Evolutionary conservation across 1,140 invertebrate species (phyloP).

Genomic region (Drosophila albomicans): DNA sequence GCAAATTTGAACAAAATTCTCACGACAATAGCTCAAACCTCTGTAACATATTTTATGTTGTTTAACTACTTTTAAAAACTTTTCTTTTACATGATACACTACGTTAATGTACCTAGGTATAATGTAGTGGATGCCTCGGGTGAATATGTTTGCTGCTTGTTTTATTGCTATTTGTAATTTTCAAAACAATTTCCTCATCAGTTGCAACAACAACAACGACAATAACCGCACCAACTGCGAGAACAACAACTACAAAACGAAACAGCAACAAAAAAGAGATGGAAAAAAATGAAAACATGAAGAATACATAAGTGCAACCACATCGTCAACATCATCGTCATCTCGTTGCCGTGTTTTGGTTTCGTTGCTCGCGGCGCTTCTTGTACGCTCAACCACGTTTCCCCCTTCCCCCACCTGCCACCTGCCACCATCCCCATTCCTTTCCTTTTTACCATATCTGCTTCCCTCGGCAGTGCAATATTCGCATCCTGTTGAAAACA

Average conservation of each 20-base stretch:
- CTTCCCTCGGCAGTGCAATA: background rate
- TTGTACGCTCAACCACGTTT: constrained; percentile 38
- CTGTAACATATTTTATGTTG: no score
- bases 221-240: background rate
- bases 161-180: constrained; percentile 55
- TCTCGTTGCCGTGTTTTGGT: constrained; percentile 59
- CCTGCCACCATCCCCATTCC: background rate
- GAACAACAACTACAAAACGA: constrained; percentile 8
- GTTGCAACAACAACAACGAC: constrained; percentile 33
- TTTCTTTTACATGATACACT: background rate
- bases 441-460: constrained; percentile 4
- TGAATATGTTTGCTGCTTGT: constrained; percentile 8
- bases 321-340: constrained; percentile 66
- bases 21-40: no score
- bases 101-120: background rate
- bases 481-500: constrained; percentile 28
- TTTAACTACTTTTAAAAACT: background rate
- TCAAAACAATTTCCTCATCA: constrained; percentile 80
- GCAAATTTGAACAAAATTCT: no score
- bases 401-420: background rate
- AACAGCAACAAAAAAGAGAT: background rate
- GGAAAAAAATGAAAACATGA: constrained; percentile 19
- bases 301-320: constrained; percentile 53
- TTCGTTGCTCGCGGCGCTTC: constrained; percentile 65
- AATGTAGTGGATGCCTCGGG: background rate